Conservation (phyloP, 2,113 vertebrate genomes). For the Theristicus caerulescens region DNA sequence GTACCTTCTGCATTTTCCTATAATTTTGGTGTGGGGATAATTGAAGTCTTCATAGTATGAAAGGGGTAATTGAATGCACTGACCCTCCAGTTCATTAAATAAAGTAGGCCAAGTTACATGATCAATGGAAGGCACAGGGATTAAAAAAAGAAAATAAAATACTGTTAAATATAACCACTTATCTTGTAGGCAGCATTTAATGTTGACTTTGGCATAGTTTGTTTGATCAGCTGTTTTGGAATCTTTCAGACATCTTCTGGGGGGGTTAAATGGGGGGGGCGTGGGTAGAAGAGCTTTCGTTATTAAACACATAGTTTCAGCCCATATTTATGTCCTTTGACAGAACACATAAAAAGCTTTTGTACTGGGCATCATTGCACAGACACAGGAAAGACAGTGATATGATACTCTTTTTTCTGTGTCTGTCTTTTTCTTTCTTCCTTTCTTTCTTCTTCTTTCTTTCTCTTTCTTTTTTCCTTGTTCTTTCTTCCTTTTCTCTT, state of each 20-base stretch:
- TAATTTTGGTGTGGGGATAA: constrained; percentile 89
- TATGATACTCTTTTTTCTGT: constrained; percentile 79
- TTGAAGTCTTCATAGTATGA: constrained; percentile 88
- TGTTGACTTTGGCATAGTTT: constrained; percentile 68
- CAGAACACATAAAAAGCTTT: constrained; percentile 85
- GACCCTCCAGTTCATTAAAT: constrained; percentile 95
- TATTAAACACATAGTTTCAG: constrained; percentile 71
- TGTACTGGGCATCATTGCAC: constrained; percentile 76
- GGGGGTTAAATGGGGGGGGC: background rate
- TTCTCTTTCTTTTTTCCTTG: background rate
- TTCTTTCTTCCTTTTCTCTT: constrained; percentile 22
- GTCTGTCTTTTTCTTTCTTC: background rate
- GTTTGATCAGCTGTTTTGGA: constrained; percentile 74
- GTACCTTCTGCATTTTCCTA: constrained; percentile 76
- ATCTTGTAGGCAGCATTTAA: constrained; percentile 23
- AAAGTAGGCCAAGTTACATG: constrained; percentile 85
- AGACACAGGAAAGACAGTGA: constrained; percentile 82
- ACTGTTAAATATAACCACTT: constrained; percentile 68
- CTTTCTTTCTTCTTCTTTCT: background rate
- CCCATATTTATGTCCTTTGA: constrained; percentile 80
- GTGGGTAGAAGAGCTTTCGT: constrained; percentile 49
- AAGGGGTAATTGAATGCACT: constrained; percentile 89
- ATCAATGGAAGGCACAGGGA: constrained; percentile 76
- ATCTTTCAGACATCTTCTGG: constrained; percentile 43
- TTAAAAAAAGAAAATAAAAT: constrained; percentile 71